phyloP scores from a whole-genome alignment of 2,113 vertebrate species.

The Corythornis madagascariensis region DNA sequence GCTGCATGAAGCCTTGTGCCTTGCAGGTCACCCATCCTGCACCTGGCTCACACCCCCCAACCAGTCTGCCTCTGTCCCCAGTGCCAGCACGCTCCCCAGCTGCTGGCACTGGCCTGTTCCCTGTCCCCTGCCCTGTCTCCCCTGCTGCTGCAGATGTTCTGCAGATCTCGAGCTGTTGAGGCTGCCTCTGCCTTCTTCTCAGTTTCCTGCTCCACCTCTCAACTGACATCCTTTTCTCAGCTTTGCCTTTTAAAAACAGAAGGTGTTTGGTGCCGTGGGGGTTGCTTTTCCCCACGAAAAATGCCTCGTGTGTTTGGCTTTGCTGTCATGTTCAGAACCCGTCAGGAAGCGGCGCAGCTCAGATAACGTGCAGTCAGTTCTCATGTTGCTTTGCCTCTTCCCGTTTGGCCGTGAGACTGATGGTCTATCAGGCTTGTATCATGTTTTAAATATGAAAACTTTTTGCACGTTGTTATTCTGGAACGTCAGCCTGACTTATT shows the following conservation, averaged over 20 bases:
- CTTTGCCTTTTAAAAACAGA: neutral
- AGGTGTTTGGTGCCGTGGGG: neutral
- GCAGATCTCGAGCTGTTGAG: neutral
- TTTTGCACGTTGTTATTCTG: neutral
- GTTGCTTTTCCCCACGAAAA: neutral
- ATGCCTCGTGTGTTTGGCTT: neutral
- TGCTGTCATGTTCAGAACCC: neutral
- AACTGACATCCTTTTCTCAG: fast-evolving
- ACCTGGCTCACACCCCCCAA: neutral
- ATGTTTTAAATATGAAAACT: constrained; percentile 23
- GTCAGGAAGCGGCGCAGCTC: neutral
- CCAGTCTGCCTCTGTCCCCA: neutral
- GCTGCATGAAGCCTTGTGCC: fast-evolving
- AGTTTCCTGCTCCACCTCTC: neutral
- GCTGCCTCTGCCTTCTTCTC: neutral
- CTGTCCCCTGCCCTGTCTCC: neutral
- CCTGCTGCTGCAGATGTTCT: neutral
- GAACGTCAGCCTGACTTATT: neutral
- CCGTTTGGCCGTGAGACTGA: neutral
- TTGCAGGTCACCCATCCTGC: neutral
- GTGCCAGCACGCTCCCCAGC: neutral
- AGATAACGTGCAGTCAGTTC: neutral
- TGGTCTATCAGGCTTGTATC: neutral
- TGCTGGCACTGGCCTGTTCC: fast-evolving
- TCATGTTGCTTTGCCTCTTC: neutral